These are phyloP conservation scores for Laodelphax striatellus DNA, from an alignment of 1,140 invertebrate genomes.

Conservation along the genomic window DNA sequence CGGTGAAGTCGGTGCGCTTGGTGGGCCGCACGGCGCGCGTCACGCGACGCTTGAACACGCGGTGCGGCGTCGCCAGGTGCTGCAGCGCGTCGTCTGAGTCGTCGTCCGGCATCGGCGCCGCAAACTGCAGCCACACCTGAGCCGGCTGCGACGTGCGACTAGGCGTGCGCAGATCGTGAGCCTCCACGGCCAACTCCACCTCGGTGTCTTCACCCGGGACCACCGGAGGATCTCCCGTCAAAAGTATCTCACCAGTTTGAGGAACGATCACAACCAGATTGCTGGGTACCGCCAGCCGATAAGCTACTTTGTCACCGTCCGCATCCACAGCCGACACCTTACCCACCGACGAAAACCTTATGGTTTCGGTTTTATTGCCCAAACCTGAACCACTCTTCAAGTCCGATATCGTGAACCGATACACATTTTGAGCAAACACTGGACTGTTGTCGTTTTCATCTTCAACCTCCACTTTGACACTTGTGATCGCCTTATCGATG, in stretches of 20 bases:
- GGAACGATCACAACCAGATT: conserved; percentile 77
- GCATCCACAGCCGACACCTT: conserved; percentile 70
- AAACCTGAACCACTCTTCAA: conserved; percentile 39
- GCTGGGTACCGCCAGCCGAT: conserved; percentile 61
- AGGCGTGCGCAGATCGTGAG: conserved; percentile 67
- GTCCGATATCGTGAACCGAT: conserved; percentile 59
- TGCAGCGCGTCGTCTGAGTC: conserved; percentile 38
- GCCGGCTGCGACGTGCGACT: conserved; percentile 51
- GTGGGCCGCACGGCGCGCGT: conserved; percentile 81
- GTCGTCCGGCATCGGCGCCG: conserved; percentile 44
- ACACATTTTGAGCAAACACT: conserved; percentile 60
- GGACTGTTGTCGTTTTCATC: conserved; percentile 90
- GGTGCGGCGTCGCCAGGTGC: conserved; percentile 34
- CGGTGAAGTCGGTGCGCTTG: conserved; percentile 83
- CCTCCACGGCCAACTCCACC: conserved; percentile 56
- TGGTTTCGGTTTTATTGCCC: conserved; percentile 29
- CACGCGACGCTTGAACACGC: conserved; percentile 63
- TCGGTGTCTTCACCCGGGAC: conserved; percentile 45
- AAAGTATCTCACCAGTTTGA: conserved; percentile 77
- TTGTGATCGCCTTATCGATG: conserved; percentile 58
- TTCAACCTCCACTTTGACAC: conserved; percentile 55
- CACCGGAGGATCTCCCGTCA: conserved; percentile 60
- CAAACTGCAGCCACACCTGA: conserved; percentile 61
- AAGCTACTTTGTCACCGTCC: conserved; percentile 78
- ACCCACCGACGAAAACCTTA: conserved; percentile 66